Conservation (phyloP, 2,888 invertebrate genomes). For the Cryptophagus acutangulus region DNA sequence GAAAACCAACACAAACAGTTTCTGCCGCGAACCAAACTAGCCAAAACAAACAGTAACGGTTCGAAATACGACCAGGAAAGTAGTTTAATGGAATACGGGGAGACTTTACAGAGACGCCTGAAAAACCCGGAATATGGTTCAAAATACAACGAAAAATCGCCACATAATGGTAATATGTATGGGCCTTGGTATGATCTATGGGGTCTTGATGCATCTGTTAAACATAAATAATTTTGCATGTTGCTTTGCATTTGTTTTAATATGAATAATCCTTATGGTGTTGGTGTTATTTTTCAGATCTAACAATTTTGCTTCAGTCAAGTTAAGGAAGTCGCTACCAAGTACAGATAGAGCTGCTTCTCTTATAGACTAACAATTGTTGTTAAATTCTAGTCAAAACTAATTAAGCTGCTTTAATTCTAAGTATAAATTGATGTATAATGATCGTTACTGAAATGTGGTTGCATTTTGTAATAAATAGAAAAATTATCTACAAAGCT, state of each 20-base stretch:
- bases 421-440: too few species aligned
- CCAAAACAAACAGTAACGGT: conserved; percentile 52
- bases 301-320: conserved; percentile 84
- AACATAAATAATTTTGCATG: conserved; percentile 4
- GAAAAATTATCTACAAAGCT: too few species aligned
- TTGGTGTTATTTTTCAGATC: conserved; percentile 57
- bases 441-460: too few species aligned
- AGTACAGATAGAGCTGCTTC: conserved; percentile 77
- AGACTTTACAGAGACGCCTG: conserved; percentile 47
- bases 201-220: conserved; percentile 65
- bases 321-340: conserved; percentile 80
- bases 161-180: conserved; percentile 65
- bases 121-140: conserved; percentile 44
- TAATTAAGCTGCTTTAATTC: not conserved
- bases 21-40: conserved; percentile 65
- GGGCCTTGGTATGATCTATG: conserved; percentile 88
- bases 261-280: conserved; percentile 14
- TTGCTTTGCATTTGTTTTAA: conserved; percentile 8
- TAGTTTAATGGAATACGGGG: conserved; percentile 46
- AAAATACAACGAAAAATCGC: conserved; percentile 49
- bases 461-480: too few species aligned
- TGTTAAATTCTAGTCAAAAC: conserved; percentile 13
- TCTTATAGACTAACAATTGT: conserved; percentile 49
- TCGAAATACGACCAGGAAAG: conserved; percentile 40
- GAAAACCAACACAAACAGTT: conserved; percentile 54